Conservation (phyloP, 2,888 invertebrate genomes). For the Scaptomyza parva region DNA sequence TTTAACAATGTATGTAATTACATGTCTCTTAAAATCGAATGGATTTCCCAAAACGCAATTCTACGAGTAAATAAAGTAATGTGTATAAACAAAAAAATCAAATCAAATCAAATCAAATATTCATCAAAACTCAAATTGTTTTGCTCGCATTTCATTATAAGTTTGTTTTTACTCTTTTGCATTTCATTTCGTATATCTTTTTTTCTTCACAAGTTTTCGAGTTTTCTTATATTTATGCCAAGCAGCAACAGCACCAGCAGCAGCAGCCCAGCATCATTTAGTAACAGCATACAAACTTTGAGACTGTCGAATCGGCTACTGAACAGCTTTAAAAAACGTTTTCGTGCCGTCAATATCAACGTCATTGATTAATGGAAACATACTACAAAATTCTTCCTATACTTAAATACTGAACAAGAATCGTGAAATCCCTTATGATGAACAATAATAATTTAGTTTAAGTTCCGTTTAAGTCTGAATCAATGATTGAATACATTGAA, state of each 20-base stretch:
- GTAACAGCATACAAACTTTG: constrained; percentile 54
- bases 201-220: constrained; percentile 1
- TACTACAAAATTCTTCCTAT: too few relatives aligned
- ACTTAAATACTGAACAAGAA: background rate
- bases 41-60: constrained; percentile 27
- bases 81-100: too few relatives aligned
- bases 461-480: constrained; percentile 43
- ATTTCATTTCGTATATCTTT: background rate
- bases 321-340: constrained; percentile 74
- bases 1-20: constrained; percentile 57
- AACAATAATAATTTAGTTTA: constrained; percentile 14
- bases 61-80: constrained; percentile 55
- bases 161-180: too few relatives aligned
- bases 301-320: constrained; percentile 73
- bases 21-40: constrained; percentile 51
- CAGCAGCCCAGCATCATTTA: constrained; percentile 28
- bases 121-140: constrained; percentile 8
- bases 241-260: constrained; percentile 24
- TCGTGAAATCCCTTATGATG: too few relatives aligned
- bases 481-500: constrained; percentile 10
- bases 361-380: constrained; percentile 18
- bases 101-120: constrained; percentile 24
- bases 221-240: constrained; percentile 30
- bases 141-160: constrained; percentile 4
- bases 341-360: constrained; percentile 29